Evolutionary conservation across 2,797 vertebrate genomes (phyloP).

Genomic region (Austrolebias charrua): DNA sequence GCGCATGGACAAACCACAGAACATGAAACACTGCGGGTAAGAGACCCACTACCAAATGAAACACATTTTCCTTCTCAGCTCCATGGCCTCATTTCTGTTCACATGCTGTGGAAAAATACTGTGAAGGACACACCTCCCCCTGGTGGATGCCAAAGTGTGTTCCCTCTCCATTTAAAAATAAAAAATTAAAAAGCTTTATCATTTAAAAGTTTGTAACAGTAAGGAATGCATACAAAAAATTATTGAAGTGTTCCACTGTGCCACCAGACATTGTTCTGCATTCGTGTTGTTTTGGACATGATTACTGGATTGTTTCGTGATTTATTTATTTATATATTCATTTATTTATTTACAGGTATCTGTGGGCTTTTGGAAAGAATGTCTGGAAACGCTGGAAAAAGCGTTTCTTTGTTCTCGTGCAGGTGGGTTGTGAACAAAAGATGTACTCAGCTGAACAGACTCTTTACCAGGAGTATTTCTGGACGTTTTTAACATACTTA

Average conservation of each 20-base stretch:
- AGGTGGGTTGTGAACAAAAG: conserved; percentile 76
- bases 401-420: conserved; percentile 97
- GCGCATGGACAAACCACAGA: conserved; percentile 99
- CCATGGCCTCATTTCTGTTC: conserved; percentile 74
- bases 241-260: too few relatives aligned
- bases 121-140: conserved; percentile 67
- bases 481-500: conserved; percentile 3
- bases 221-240: too few relatives aligned
- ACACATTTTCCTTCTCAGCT: conserved; percentile 50
- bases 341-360: conserved; percentile 83
- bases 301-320: too few relatives aligned
- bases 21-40: conserved; percentile 99
- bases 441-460: not conserved
- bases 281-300: too few relatives aligned
- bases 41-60: conserved; percentile 21
- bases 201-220: not conserved
- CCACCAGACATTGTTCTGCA: too few relatives aligned
- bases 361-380: conserved; percentile 99
- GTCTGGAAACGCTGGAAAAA: conserved; percentile 99
- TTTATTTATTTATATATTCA: too few relatives aligned
- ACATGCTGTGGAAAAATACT: conserved; percentile 70
- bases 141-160: conserved; percentile 64
- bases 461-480: not conserved
- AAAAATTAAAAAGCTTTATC: not conserved
- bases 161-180: conserved; percentile 15